Evolutionary conservation across 2,888 invertebrate species (phyloP), one percentile per base, ranked within the genome.

Genomic region (Sisyra nigra): DNA sequence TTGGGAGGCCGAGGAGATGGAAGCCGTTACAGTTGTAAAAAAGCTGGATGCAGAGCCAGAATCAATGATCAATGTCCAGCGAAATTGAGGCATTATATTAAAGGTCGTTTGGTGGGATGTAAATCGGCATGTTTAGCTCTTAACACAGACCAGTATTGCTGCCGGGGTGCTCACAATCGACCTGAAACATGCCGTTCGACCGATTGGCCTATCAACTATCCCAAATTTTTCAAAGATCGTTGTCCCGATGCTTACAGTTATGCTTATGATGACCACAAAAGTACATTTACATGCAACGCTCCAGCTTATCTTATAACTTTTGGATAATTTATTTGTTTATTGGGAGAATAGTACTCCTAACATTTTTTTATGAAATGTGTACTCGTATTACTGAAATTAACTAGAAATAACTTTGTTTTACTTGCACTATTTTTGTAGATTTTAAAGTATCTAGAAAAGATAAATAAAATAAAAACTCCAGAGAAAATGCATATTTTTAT

Each of bases 241-340:
- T 71, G 71, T 50, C 70, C 69, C 2, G 62, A 64, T 44, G 69
- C 69, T 8, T 69, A 69, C 55, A 65, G 65, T 45, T 70, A 69
- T 48, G 67, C 68, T 11, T 69, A 69, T 48, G 71, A 71, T 53
- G 68, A 70, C 49, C 50, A 55, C 31, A 60, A 62, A 41, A 66
- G 65, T 49, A 64, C 65, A 1, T 68, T 65, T 50, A 66, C 66
- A 34, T 70, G 70, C 42, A 47, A 48, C 14, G 55, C 59, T 15
- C 41, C 48, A 9, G 48, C 50, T 17, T 61, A 61, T 46, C 50
- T 47, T 17, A 48, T 61, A 24, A 54, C 52, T 2, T 58, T 61
- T 50, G 59, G 58, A 19, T 53, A 52, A 46, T 7, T 37, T 7
- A 34, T 34, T n/a, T n/a, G n/a, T n/a, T n/a, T n/a, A n/a, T n/a